A percentile compares a stretch with the other conserved stretches of the same genome.
Evolutionary conservation across 1,140 invertebrate genomes (phyloP).

Genomic region (Bombus pascuorum): DNA sequence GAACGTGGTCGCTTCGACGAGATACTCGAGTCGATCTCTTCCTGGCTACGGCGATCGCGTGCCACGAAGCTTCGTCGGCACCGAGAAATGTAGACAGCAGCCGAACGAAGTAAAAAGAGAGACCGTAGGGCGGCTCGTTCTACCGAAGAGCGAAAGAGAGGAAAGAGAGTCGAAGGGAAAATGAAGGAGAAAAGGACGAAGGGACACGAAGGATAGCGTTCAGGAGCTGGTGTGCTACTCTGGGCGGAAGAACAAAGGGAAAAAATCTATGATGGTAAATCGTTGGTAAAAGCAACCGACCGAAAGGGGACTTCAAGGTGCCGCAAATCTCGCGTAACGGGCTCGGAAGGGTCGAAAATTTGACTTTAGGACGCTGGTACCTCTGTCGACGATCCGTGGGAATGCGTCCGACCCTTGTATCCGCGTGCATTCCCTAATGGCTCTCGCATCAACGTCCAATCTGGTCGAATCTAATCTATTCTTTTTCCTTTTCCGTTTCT

Average conservation of each 20-base stretch:
- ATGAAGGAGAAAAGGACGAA: not conserved
- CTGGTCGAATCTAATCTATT: not conserved
- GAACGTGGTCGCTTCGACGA: slow-evolving; percentile 20
- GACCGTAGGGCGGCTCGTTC: slow-evolving; percentile 8
- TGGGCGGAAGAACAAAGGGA: slow-evolving; percentile 36
- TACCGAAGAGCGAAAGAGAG: not conserved
- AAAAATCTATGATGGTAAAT: not conserved
- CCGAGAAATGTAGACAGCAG: slow-evolving; percentile 59
- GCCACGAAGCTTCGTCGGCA: slow-evolving; percentile 60
- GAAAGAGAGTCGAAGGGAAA: slow-evolving; percentile 12
- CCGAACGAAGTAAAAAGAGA: slow-evolving; percentile 30
- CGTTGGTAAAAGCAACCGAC: slow-evolving; percentile 8
- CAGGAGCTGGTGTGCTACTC: not conserved
- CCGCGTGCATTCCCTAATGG: not conserved
- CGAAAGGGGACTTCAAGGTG: slow-evolving; percentile 34
- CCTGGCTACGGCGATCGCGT: slow-evolving; percentile 58
- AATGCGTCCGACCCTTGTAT: not conserved
- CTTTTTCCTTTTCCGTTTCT: not conserved
- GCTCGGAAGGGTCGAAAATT: slow-evolving; percentile 35
- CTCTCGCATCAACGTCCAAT: not conserved
- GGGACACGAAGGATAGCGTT: not conserved
- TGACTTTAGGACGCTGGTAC: not conserved
- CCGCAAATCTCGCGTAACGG: slow-evolving; percentile 40
- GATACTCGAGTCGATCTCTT: slow-evolving; percentile 49
- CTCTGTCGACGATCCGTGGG: not conserved